Percentiles rank a stretch among this genome's conserved stretches.
phyloP scores from a whole-genome alignment of 2,797 vertebrate genomes.

The Pagetopsis macropterus region DNA sequence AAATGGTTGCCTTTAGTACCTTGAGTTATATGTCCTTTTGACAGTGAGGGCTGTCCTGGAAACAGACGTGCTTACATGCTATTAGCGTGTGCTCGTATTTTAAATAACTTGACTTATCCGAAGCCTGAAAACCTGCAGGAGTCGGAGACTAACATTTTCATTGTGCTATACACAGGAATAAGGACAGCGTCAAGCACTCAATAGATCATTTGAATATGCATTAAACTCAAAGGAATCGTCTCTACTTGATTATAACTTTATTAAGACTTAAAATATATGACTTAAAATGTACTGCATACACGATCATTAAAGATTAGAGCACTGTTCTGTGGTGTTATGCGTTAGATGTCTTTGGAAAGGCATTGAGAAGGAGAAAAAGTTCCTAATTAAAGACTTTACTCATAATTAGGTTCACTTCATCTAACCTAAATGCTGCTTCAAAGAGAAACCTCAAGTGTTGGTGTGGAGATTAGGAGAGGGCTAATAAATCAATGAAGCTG shows the following conservation, averaged over 20 bases:
- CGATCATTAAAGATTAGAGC: too few relatives aligned
- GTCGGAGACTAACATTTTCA: background rate
- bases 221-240: too few relatives aligned
- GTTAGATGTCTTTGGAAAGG: too few relatives aligned
- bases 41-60: background rate
- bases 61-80: background rate
- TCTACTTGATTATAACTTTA: too few relatives aligned
- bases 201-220: too few relatives aligned
- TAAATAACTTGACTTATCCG: background rate
- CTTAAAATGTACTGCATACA: too few relatives aligned
- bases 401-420: constrained; percentile 26
- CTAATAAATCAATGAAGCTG: constrained; percentile 41
- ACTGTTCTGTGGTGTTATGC: too few relatives aligned
- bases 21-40: constrained; percentile 3
- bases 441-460: constrained; percentile 30
- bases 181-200: too few relatives aligned
- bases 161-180: background rate
- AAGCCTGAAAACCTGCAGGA: background rate
- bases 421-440: constrained; percentile 29
- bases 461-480: constrained; percentile 41
- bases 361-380: background rate
- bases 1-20: constrained; percentile 2
- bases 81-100: background rate
- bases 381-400: constrained; percentile 21
- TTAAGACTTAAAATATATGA: too few relatives aligned